A percentile compares a stretch with the other conserved stretches of the same genome.
phyloP scores from a whole-genome alignment of 2,797 vertebrate genomes.

The Danio tinwini region DNA sequence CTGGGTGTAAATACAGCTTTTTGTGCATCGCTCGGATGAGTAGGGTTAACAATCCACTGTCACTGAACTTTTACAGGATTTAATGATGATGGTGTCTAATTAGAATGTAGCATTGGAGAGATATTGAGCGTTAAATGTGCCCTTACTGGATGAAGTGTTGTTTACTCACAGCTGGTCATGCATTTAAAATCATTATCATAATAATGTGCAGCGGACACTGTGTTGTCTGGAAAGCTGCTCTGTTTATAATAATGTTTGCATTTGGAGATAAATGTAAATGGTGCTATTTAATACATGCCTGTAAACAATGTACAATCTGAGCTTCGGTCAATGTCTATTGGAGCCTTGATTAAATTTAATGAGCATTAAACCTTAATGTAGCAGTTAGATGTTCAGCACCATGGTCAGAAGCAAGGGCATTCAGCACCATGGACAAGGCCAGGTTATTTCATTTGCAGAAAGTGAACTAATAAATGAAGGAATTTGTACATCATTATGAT shows the following conservation, averaged over 20 bases:
- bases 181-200: conserved; percentile 58
- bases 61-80: conserved; percentile 18
- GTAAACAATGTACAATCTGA: not conserved
- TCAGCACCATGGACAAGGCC: conserved; percentile 14
- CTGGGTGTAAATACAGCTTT: conserved; percentile 2
- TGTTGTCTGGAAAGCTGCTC: conserved; percentile 2
- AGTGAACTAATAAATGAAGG: too few relatives aligned
- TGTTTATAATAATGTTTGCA: not conserved
- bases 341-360: not conserved
- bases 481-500: not conserved
- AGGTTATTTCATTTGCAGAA: not conserved
- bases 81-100: conserved; percentile 24
- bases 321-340: not conserved
- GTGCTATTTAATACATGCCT: not conserved
- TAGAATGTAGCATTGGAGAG: conserved; percentile 36
- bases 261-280: not conserved
- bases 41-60: conserved; percentile 10
- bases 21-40: not conserved
- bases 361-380: conserved; percentile 4
- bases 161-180: conserved; percentile 54
- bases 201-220: conserved; percentile 40
- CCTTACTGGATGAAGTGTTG: conserved; percentile 48
- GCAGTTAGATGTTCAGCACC: conserved; percentile 9
- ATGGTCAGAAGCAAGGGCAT: not conserved
- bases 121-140: conserved; percentile 53